A percentile compares a stretch with the other conserved stretches of the same genome.
Conservation (phyloP, 2,113 vertebrate genomes). For the Butorides virescens region DNA sequence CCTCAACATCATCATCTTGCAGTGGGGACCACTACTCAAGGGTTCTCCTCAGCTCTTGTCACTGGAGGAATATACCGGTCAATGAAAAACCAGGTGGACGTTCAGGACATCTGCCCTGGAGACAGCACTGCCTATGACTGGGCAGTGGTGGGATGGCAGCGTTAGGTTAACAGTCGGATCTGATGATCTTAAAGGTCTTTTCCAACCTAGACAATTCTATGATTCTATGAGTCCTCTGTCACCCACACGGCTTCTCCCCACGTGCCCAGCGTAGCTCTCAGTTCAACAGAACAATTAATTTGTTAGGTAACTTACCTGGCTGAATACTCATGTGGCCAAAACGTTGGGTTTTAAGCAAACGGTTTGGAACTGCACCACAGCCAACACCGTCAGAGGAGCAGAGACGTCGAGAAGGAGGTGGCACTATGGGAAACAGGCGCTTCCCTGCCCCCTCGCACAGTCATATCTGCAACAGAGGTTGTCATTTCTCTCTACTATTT, state of each 20-base stretch:
- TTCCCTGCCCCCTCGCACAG: background rate
- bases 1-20: background rate
- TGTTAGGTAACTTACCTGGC: background rate
- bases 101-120: background rate
- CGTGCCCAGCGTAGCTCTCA: background rate
- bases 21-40: background rate
- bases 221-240: background rate
- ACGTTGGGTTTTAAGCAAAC: background rate
- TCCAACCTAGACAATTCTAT: too few relatives aligned
- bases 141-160: too few relatives aligned
- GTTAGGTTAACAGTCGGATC: too few relatives aligned
- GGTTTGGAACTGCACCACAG: background rate
- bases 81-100: background rate
- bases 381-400: background rate
- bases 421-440: accelerated
- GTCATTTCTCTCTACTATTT: background rate
- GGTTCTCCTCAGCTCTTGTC: background rate
- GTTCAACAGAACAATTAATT: background rate
- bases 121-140: background rate
- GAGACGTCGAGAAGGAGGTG: background rate
- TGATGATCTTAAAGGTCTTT: too few relatives aligned
- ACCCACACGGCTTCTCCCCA: background rate
- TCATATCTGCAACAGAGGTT: accelerated
- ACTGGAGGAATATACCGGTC: too few relatives aligned
- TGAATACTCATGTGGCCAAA: background rate